These are phyloP conservation scores for Cotesia vestalis DNA, from an alignment of 1,140 invertebrate species.

Conservation along the genomic window DNA sequence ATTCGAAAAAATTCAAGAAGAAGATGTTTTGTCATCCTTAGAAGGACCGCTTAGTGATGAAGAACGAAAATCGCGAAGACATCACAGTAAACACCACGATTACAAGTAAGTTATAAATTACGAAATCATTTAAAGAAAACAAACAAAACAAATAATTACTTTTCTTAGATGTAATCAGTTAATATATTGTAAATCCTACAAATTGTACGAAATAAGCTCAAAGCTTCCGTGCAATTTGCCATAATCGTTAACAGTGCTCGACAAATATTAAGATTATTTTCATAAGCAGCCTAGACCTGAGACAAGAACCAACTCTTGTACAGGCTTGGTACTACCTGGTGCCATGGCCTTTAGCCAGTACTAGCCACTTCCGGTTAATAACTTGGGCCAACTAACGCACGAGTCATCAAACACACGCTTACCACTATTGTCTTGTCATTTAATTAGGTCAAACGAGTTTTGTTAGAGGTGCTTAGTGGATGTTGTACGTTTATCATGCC, in stretches of 20 bases:
- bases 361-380: slow-evolving; percentile 30
- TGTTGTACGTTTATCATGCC: slow-evolving; percentile 43
- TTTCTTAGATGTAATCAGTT: no score
- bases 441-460: slow-evolving; percentile 49
- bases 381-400: slow-evolving; percentile 41
- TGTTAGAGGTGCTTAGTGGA: slow-evolving; percentile 30
- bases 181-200: background rate
- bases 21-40: slow-evolving; percentile 38
- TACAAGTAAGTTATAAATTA: slow-evolving; percentile 59
- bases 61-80: slow-evolving; percentile 54
- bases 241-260: slow-evolving; percentile 24
- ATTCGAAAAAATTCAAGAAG: slow-evolving; percentile 61
- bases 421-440: slow-evolving; percentile 46
- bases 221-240: slow-evolving; percentile 14
- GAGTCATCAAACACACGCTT: slow-evolving; percentile 27
- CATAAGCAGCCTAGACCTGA: slow-evolving; percentile 36
- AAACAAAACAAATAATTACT: background rate
- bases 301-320: slow-evolving; percentile 34
- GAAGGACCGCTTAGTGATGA: slow-evolving; percentile 47
- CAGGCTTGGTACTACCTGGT: slow-evolving; percentile 47
- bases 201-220: background rate
- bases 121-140: background rate
- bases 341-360: slow-evolving; percentile 59
- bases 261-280: slow-evolving; percentile 37
- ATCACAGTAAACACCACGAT: slow-evolving; percentile 60